A percentile compares a stretch with the other conserved stretches of the same genome.
phyloP scores from a whole-genome alignment of 2,797 vertebrate species.

The Pogoniulus pusillus region DNA sequence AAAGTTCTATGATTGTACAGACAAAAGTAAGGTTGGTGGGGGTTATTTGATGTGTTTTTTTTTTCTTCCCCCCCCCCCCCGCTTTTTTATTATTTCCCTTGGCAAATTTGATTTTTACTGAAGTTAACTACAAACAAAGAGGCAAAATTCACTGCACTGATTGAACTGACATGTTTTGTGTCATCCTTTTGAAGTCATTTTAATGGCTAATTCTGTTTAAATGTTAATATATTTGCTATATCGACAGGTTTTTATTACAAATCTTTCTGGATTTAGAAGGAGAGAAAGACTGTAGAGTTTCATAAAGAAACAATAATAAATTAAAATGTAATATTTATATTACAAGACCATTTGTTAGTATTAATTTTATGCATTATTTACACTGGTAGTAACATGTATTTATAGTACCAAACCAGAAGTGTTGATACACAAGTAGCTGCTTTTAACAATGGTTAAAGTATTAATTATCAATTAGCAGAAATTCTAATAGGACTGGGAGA shows the following conservation, averaged over 20 bases:
- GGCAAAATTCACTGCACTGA: neutral
- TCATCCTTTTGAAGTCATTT: neutral
- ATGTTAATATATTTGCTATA: neutral
- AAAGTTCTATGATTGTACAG: neutral
- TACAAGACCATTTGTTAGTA: neutral
- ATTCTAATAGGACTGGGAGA: slow-evolving; percentile 62
- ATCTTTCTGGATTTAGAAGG: neutral
- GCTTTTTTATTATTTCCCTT: neutral
- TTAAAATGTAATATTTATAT: neutral
- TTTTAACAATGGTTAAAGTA: slow-evolving; percentile 69
- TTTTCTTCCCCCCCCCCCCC: neutral
- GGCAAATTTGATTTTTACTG: neutral
- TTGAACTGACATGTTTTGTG: neutral
- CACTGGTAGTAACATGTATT: slow-evolving; percentile 52
- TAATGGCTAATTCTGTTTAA: neutral
- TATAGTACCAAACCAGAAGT: slow-evolving; percentile 55
- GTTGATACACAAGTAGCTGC: slow-evolving; percentile 55
- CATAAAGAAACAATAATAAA: neutral
- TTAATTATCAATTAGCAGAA: slow-evolving; percentile 77
- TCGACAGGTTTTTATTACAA: neutral
- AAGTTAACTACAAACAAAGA: neutral
- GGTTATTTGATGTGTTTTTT: neutral
- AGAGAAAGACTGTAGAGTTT: neutral
- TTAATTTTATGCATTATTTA: slow-evolving; percentile 69
- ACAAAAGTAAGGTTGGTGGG: neutral